Base-by-base conservation (phyloP, 2,888 invertebrate genomes). In the Oscheius sp. region DNA sequence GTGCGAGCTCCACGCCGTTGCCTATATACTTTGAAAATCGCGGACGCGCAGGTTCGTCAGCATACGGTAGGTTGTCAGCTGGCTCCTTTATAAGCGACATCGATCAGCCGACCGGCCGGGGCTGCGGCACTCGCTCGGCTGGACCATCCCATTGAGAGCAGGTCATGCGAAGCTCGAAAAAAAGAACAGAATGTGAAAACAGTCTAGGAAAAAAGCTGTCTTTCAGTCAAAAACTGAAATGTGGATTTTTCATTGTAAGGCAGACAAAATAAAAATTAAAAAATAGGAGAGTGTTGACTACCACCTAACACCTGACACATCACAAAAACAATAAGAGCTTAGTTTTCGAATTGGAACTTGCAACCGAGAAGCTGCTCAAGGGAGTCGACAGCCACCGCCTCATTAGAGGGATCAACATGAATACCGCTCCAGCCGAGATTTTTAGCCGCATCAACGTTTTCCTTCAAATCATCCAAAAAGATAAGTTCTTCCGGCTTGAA, bases 361-460 rank as follows among this genome's bases (percentile, higher is more conserved):
- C 59, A 59, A 9, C 51, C 62, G 29, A 72, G 42, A 33, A 72
- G 42, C 10, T 37, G 21, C 32, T 72, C 71, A 4, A 72, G 51
- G n/a, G 35, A 50, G 1, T 29, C 50, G 7, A 72, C 60, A 47
- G 71, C 71, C 35, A 21, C 50, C 4, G 32, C 33, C 48, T 72
- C 71, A 53, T 72, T 35, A 3, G 48, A n/a, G 1, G 62, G 47
- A 48, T 72, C 70, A 13, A 83, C 82, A 5, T 75, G 74, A n/a
- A 84, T 79, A 11, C 83, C 76, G 55, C 76, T 66, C 82, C 84
- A 82, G 58, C 85, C 85, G 7, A 83, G 70, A 62, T 72, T 71
- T 60, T 77, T 71, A 1, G 85, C 85, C 2, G 84, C 81, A 29
- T 84, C 84, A 35, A 77, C 70, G 75, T 85, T 83, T 74, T 79